A percentile compares a stretch with the other conserved stretches of the same genome.
Evolutionary conservation across 2,797 vertebrate genomes (phyloP).

Genomic region (Tokudaia muenninki): DNA sequence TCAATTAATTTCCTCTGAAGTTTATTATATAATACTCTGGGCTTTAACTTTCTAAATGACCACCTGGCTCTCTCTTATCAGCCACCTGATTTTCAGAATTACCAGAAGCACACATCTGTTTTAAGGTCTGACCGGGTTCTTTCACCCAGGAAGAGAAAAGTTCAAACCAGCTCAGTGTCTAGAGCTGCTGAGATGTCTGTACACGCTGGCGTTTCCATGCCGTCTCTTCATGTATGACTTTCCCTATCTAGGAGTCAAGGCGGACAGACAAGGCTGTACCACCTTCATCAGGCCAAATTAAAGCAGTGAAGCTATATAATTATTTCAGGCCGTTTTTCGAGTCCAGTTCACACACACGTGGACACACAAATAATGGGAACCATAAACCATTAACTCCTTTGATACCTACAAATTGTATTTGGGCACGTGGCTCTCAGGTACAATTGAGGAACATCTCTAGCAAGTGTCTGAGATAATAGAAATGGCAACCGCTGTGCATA

Average conservation of each 20-base stretch:
- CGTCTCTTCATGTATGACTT: conserved; percentile 72
- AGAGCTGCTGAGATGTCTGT: conserved; percentile 75
- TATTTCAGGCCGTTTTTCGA: conserved; percentile 86
- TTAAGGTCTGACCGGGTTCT: conserved; percentile 73
- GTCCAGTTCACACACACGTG: conserved; percentile 78
- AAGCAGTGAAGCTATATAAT: conserved; percentile 82
- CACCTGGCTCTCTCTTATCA: conserved; percentile 28
- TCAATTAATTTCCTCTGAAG: conserved; percentile 56
- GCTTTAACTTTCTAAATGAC: conserved; percentile 33
- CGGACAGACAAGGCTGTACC: conserved; percentile 79
- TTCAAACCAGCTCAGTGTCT: neutral
- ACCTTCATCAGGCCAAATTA: conserved; percentile 86
- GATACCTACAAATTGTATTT: conserved; percentile 15
- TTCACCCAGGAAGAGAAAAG: conserved; percentile 47
- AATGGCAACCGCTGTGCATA: conserved; percentile 50
- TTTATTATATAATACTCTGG: neutral
- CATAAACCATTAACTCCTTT: conserved; percentile 68
- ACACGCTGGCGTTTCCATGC: conserved; percentile 78
- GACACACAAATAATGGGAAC: conserved; percentile 58
- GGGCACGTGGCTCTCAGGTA: conserved; percentile 52
- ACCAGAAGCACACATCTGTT: conserved; percentile 82
- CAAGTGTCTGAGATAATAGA: conserved; percentile 73
- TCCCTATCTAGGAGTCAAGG: conserved; percentile 77
- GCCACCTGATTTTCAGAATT: conserved; percentile 78
- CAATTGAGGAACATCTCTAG: conserved; percentile 71